phyloP scores from a whole-genome alignment of 2,113 vertebrate genomes.

The Tringa solitaria region DNA sequence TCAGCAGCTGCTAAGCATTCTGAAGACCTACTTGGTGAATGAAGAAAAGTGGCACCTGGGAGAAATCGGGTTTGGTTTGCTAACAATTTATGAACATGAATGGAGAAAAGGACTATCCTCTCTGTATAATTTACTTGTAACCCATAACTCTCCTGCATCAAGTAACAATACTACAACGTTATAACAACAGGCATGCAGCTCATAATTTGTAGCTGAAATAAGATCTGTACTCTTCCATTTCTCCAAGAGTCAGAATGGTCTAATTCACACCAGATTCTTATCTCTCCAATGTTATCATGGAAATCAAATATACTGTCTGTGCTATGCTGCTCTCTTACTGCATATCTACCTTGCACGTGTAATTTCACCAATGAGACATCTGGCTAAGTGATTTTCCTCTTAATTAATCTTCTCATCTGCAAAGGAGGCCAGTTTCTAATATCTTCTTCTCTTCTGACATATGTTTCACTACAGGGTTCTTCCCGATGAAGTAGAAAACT shows the following conservation, averaged over 20 bases:
- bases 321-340: neutral
- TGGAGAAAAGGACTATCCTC: neutral
- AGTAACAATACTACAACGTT: neutral
- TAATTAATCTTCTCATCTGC: constrained; percentile 62
- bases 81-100: neutral
- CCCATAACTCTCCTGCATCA: neutral
- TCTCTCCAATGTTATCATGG: neutral
- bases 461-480: constrained; percentile 56
- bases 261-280: neutral
- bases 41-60: neutral
- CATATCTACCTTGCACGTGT: neutral
- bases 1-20: neutral
- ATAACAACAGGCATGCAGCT: neutral
- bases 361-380: constrained; percentile 30
- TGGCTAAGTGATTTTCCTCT: constrained; percentile 34
- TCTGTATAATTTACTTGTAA: neutral
- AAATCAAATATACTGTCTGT: neutral
- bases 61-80: neutral
- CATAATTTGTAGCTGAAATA: neutral
- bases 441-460: constrained; percentile 52
- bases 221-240: neutral
- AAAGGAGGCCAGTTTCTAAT: constrained; percentile 8
- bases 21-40: neutral
- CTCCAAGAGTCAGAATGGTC: constrained; percentile 5
- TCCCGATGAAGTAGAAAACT: constrained; percentile 57